Evolutionary conservation across 2,797 vertebrate genomes (phyloP).

Genomic region (Myotis vivesi): DNA sequence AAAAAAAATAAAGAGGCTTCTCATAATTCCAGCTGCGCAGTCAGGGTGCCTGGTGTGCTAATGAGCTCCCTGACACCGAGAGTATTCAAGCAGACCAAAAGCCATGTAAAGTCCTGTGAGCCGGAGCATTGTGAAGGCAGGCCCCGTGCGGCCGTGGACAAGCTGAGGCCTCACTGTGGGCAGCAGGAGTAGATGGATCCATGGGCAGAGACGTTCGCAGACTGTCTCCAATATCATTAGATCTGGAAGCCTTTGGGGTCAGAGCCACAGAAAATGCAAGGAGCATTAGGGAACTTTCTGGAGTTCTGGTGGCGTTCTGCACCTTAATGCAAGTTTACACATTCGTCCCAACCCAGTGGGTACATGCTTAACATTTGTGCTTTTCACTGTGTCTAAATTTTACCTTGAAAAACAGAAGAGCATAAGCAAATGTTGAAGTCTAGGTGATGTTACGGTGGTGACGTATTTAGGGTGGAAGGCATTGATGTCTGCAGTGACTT

Average conservation of each 20-base stretch:
- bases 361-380: not conserved
- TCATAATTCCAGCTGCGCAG: not conserved
- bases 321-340: not conserved
- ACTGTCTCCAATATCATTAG: not conserved
- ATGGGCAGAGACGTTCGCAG: not conserved
- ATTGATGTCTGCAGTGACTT: not conserved
- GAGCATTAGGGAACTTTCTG: not conserved
- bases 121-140: not conserved
- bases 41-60: rapidly evolving
- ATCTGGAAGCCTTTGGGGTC: not conserved
- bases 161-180: not conserved
- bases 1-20: not conserved
- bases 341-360: not conserved
- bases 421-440: not conserved
- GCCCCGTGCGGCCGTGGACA: rapidly evolving
- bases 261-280: not conserved
- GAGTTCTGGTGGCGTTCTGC: not conserved
- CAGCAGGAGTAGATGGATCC: not conserved
- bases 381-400: not conserved
- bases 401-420: not conserved
- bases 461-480: not conserved
- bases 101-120: not conserved
- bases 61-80: not conserved
- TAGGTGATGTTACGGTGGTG: rapidly evolving
- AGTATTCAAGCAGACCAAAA: not conserved